Base-by-base conservation (phyloP, 2,113 vertebrate species). In the Platichthys stellatus region DNA sequence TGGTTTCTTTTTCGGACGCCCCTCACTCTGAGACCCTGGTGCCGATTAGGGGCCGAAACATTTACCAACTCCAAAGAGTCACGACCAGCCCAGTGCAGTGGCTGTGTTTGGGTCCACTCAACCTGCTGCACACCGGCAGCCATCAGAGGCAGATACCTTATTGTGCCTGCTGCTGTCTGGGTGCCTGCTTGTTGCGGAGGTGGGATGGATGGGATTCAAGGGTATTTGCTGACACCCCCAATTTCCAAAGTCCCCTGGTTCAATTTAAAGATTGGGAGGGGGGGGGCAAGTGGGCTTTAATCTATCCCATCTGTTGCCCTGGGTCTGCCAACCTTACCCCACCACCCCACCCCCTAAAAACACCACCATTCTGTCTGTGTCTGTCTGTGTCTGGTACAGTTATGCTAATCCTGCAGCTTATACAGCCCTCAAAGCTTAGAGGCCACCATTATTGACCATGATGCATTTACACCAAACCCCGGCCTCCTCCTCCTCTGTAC, bases 301-400 rank as follows among this genome's bases (percentile, higher is more conserved):
- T 93, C 89, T 87, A 74, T 79, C 74, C 90, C 87, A 88, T 92
- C 89, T 91, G 86, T 91, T 91, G 86, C 82, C 81, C 82, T 31
- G 40, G 72, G 85, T 82, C 73, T 69, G 54, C 61, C 69, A 59
- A 38, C 24, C 23, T 12, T 4, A 43, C 13, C 82, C 76, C n/a
- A 21, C 59, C 53, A 62, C 56, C 12, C 79, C 60, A 35, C 56
- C 69, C 18, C 49, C 2, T 1, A 59, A 78, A 72, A 80, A 81
- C 76, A 86, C 75, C 81, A 78, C 72, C 80, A 64, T 75, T 83
- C 83, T 86, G 86, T 66, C 82, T 81, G 84, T 74, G 86, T 90
- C 88, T 87, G 90, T 93, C 92, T 92, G 88, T 62, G 90, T 93
- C 90, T 92, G 88, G 90, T 89, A 87, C 89, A 89, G 87, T 90